Evolutionary conservation across 2,113 vertebrate species (phyloP), one percentile per base, ranked within the genome.

Genomic region (Egretta garzetta): DNA sequence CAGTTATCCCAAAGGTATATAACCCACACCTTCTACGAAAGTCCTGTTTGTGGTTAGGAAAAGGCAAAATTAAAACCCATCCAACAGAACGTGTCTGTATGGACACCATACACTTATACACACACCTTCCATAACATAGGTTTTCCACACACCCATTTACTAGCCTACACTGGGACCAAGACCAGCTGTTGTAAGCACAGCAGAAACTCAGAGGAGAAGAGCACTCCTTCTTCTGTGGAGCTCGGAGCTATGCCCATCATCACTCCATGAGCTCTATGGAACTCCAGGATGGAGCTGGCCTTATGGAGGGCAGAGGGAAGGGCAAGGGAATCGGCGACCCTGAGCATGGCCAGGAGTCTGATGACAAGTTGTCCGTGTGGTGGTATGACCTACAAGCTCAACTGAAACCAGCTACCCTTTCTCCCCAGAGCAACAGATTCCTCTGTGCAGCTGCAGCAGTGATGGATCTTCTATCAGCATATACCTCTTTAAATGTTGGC

Each of bases 61-160:
- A 90, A 74, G 14, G 16, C 14, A 68, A 86, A 88, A 68, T 71
- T 74, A 66, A 88, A 79, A 12, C 18, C 4, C 6, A 23, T 81
- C 20, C 37, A 39, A 12, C 10, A 77, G 72, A 73, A 56, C 3
- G 3, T 43, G 32, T 50, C 12, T 26, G 5, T 55, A 53, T 22
- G 50, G 28, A 66, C 24, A 77, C 13, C 4, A 14, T 11, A 16
- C 8, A 80, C 27, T 12, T 66, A 23, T 14, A 47, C 24, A 30
- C 17, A 26, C 0, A 0, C 4, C 12, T 66, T 68, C 50, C 14
- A 43, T 32, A 73, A 19, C 4, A 9, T 1, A 52, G 24, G 2
- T 70, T 94, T 86, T 77, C 28, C 32, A n/a, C 5, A 4, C 8
- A 35, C 3, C 9, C 66, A 19, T 81, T 84, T 87, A 59, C 9